These are phyloP conservation scores for Melanargia galathea DNA, from an alignment of 2,888 invertebrate species.

Conservation along the genomic window DNA sequence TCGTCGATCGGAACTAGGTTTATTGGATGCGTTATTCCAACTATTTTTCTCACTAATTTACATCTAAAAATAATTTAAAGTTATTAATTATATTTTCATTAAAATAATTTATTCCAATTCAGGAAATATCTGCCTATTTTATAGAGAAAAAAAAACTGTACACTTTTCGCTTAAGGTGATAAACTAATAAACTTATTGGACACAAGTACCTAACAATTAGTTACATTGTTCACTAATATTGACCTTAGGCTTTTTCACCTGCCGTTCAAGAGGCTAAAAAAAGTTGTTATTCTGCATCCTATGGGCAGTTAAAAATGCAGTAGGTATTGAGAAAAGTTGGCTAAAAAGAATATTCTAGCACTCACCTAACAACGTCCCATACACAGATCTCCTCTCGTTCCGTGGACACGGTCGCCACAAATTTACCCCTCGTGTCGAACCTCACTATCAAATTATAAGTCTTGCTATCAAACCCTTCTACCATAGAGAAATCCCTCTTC, in stretches of 20 bases:
- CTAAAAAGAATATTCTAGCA: neutral
- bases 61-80: conserved; percentile 66
- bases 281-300: neutral
- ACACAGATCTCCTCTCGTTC: conserved; percentile 89
- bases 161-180: no score
- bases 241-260: neutral
- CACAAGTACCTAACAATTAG: neutral
- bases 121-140: no score
- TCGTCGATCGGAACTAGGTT: conserved; percentile 90
- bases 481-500: conserved; percentile 60
- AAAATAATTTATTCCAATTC: no score
- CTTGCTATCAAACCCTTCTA: conserved; percentile 73
- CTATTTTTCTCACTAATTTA: conserved; percentile 85
- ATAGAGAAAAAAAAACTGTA: no score
- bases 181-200: neutral
- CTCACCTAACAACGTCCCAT: conserved; percentile 86
- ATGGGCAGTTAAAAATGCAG: neutral
- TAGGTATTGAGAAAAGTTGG: neutral
- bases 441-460: conserved; percentile 84
- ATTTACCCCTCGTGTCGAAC: conserved; percentile 85
- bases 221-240: conserved; percentile 35
- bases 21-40: conserved; percentile 89
- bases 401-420: conserved; percentile 88
- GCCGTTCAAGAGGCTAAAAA: neutral
- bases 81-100: no score